Evolutionary conservation across 2,113 vertebrate genomes (phyloP).

Genomic region (Podarcis muralis): DNA sequence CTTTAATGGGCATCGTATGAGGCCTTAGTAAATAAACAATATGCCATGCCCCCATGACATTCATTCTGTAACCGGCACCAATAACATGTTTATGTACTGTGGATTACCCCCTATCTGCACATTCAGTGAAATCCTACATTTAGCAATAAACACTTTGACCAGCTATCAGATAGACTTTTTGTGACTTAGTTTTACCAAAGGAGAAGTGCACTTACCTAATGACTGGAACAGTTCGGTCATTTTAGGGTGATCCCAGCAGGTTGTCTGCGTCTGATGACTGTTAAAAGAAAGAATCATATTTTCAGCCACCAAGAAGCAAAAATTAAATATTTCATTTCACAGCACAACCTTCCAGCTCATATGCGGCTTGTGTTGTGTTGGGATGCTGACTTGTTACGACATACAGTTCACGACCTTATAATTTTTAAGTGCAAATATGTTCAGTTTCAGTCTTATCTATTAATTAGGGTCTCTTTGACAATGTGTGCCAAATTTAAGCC

Average conservation of each 20-base stretch:
- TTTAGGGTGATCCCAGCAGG: constrained; percentile 96
- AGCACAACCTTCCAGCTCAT: neutral
- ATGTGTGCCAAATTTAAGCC: neutral
- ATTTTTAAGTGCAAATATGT: neutral
- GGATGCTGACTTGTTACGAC: neutral
- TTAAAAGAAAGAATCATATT: constrained; percentile 45
- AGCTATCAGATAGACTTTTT: neutral
- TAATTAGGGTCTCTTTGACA: neutral
- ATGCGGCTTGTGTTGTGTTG: neutral
- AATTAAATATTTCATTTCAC: neutral
- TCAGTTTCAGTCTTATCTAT: neutral
- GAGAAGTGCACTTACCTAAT: constrained; percentile 81
- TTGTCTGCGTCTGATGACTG: constrained; percentile 94
- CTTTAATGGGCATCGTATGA: too few relatives aligned
- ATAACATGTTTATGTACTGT: too few relatives aligned
- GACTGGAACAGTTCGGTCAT: constrained; percentile 96
- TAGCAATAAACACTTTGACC: neutral
- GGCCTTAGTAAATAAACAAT: too few relatives aligned
- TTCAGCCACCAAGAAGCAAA: neutral
- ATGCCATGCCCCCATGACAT: too few relatives aligned
- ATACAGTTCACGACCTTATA: neutral
- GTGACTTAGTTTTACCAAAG: constrained; percentile 7
- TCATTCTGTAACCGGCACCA: too few relatives aligned
- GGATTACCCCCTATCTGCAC: too few relatives aligned
- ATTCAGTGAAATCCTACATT: neutral